Evolutionary conservation across 2,797 vertebrate genomes (phyloP), one percentile per base, ranked within the genome.

Genomic region (Rhinoraja longicauda): DNA sequence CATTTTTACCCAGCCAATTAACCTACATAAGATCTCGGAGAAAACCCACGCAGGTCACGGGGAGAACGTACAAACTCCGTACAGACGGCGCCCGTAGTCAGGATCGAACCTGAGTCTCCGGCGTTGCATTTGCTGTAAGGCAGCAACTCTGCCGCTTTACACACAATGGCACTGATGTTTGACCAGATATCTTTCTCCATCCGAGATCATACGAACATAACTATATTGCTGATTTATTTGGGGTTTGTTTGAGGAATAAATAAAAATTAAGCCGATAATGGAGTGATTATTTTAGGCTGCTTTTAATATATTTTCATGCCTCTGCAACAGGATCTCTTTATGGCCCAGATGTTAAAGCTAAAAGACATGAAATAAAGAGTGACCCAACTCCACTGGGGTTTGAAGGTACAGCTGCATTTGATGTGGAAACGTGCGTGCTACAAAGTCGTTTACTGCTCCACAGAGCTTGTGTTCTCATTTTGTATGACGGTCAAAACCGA

Each of bases 351-450:
- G 96, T 97, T 96, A 98, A 98, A 96, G 97, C 96, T 97, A 99
- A 99, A 96, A 97, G 98, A 95, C 98, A 98, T 93, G 97, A 98
- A 95, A 99, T 99, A 95, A 98, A 98, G 96, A 98, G 98, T 94
- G 98, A 99, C 93, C 98, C 98, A 94, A 98, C 98, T 93, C 98
- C 97, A 0, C 95, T 98, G 93, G 98, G 98, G 95, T 98, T 97
- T 95, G 98, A 98, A 98, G 98, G 98, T 99, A 98, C 93, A 94
- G 94, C 24, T n/a, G 29, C 36, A 84, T 73, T 53, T 93, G 39
- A 53, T 93, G 77, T 94, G 94, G 92, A 73, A 93, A 94, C 82
- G 77, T 95, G 96, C 96, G 96, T 96, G 96, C 93, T 84, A 81
- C 81, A n/a, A n/a, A 84, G 39, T 82, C 57, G 36, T 53, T 57